Conservation (phyloP, 2,888 invertebrate species). For the Limnephilus marmoratus region DNA sequence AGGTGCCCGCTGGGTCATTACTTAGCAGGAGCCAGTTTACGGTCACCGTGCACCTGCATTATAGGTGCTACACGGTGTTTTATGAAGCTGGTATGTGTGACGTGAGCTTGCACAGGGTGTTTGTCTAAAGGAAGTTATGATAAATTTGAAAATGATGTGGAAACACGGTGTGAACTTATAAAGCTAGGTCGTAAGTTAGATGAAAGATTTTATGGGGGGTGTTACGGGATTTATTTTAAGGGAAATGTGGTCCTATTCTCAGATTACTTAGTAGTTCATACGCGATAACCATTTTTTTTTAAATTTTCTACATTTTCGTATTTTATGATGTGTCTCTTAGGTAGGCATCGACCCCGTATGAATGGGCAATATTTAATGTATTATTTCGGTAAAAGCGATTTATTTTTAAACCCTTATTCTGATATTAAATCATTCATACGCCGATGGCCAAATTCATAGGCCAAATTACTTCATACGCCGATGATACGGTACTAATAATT, state of each 20-base stretch:
- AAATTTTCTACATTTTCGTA: too few species aligned
- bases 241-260: neutral
- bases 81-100: neutral
- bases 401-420: too few species aligned
- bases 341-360: too few species aligned
- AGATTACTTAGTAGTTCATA: too few species aligned
- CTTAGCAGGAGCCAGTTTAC: neutral
- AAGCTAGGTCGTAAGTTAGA: neutral
- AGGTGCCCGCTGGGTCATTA: neutral
- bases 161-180: neutral
- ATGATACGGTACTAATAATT: too few species aligned
- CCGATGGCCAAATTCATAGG: too few species aligned
- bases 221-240: neutral
- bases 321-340: too few species aligned
- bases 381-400: too few species aligned
- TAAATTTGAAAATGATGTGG: neutral
- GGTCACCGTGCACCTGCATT: constrained; percentile 4
- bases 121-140: neutral
- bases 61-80: neutral
- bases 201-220: neutral
- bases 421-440: too few species aligned
- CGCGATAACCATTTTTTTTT: too few species aligned
- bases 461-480: too few species aligned
- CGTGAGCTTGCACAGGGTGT: neutral
- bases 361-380: too few species aligned